phyloP scores from a whole-genome alignment of 2,797 vertebrate species.

The Oryzias dopingdopingensis region DNA sequence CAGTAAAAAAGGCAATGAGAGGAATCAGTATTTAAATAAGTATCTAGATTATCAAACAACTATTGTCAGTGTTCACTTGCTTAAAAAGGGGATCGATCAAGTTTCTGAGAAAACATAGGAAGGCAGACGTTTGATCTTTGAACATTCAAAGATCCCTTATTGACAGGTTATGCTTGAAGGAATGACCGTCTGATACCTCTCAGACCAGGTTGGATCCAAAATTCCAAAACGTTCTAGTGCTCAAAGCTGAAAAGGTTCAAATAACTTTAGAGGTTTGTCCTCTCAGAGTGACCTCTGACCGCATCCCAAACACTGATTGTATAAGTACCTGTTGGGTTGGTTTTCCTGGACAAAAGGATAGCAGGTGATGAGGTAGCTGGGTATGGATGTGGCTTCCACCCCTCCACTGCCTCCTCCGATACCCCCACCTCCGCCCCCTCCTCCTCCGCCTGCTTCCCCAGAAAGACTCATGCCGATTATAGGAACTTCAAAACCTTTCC shows the following conservation, averaged over 20 bases:
- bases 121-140: constrained; percentile 12
- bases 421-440: constrained; percentile 61
- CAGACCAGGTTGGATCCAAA: constrained; percentile 2
- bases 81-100: not conserved
- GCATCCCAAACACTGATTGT: not conserved
- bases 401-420: constrained; percentile 78
- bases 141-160: constrained; percentile 21
- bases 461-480: constrained; percentile 91
- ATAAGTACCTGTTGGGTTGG: constrained; percentile 90
- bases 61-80: constrained; percentile 8
- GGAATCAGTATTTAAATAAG: constrained; percentile 23
- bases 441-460: constrained; percentile 71
- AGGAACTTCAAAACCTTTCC: constrained; percentile 88
- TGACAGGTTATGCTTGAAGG: constrained; percentile 11
- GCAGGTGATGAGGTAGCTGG: constrained; percentile 98
- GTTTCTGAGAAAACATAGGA: constrained; percentile 5
- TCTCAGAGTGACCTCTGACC: not conserved
- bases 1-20: constrained; percentile 22
- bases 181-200: constrained; percentile 4
- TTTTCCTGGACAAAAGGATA: constrained; percentile 99
- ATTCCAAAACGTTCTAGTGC: not conserved
- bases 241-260: not conserved
- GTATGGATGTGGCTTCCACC: constrained; percentile 91
- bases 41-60: constrained; percentile 18
- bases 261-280: not conserved